Percentiles rank a stretch among this genome's conserved stretches.
Evolutionary conservation across 2,888 invertebrate genomes (phyloP).

Genomic region (Ametastegia equiseti): DNA sequence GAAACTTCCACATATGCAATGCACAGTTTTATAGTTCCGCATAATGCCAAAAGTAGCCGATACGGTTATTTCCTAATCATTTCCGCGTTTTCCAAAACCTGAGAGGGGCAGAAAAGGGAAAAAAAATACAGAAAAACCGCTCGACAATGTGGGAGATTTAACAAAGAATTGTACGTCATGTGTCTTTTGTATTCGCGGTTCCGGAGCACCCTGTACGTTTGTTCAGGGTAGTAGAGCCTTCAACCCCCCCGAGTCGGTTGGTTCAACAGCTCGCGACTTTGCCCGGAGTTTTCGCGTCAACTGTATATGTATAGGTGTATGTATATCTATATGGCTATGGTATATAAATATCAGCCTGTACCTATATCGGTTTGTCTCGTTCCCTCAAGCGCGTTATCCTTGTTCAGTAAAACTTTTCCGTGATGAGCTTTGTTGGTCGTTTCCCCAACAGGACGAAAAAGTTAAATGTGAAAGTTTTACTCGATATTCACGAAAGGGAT

Average conservation of each 20-base stretch:
- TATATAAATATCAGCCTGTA: slow-evolving; percentile 32
- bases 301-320: slow-evolving; percentile 45
- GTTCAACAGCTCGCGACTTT: slow-evolving; percentile 39
- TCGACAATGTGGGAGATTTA: background rate
- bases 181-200: slow-evolving; percentile 10
- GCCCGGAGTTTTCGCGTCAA: slow-evolving; percentile 26
- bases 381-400: slow-evolving; percentile 61
- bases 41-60: no score
- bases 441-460: slow-evolving; percentile 72
- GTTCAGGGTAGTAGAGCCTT: slow-evolving; percentile 13
- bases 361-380: slow-evolving; percentile 26
- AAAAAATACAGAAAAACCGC: background rate
- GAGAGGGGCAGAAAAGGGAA: background rate
- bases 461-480: slow-evolving; percentile 74
- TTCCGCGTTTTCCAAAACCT: background rate
- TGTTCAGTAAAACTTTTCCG: slow-evolving; percentile 73
- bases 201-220: slow-evolving; percentile 27
- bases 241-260: slow-evolving; percentile 3
- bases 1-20: no score
- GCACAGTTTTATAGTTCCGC: no score
- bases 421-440: slow-evolving; percentile 75
- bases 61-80: background rate
- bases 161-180: slow-evolving; percentile 15
- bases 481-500: slow-evolving; percentile 66
- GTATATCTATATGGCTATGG: slow-evolving; percentile 49